Evolutionary conservation across 2,113 vertebrate species (phyloP), one percentile per base, ranked within the genome.

Genomic region (Pavo muticus): DNA sequence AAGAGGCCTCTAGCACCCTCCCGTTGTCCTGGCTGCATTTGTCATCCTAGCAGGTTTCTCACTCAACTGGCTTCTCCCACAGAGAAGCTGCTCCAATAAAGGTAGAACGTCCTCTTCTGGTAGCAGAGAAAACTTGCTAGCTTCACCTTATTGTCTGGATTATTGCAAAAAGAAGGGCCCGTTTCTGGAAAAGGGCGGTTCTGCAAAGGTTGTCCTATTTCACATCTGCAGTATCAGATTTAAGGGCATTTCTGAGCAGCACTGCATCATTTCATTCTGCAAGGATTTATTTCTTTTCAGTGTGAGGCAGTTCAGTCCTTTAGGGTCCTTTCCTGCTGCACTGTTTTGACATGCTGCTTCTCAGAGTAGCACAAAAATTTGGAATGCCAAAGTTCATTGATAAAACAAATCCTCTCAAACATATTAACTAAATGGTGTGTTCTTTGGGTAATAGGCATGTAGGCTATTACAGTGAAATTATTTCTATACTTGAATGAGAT

Each of bases 51-150:
- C 42, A 44, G 18, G 50, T 84, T 83, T 95, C 72, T 90, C 32
- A 7, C 27, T 50, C 14, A 59, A n/a, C 30, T 63, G 64, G 48
- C 71, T 73, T 84, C 59, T 87, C 9, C 14, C 42, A 20, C 21
- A 29, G 68, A 71, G 14, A 16, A 56, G 63, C 9, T 40, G 24
- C 79, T 90, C 72, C 60, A 30, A 69, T 73, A 90, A 91, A 93
- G 60, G 60, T 64, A 91, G 75, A 73, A 92, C 60, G 47, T 93
- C 94, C 91, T 94, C 85, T 95, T 91, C 88, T 95, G 93, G 90
- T 77, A 73, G 86, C 57, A 96, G 30, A 59, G 82, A 77, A 90
- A 40, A 83, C 56, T 71, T 91, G 45, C 77, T 70, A 77, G 19
- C 10, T 21, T 87, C 14, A 5, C 30, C 10, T 44, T 14, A 24